phyloP scores from a whole-genome alignment of 2,888 invertebrate genomes.

The Agrotis puta region DNA sequence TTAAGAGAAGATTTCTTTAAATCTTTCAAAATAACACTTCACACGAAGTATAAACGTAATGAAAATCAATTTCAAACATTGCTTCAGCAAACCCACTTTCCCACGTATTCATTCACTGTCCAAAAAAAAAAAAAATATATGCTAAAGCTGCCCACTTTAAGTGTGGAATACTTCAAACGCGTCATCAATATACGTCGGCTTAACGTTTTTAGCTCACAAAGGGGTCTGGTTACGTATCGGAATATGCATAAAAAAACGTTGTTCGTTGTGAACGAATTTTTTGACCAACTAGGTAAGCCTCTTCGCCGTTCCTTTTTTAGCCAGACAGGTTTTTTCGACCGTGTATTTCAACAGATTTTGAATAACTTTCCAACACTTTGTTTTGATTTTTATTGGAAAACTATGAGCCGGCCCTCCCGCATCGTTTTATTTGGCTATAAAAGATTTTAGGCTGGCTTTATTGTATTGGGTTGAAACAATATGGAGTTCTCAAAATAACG shows the following conservation, averaged over 20 bases:
- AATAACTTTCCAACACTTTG: background rate
- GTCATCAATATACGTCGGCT: conserved; percentile 54
- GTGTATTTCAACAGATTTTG: conserved; percentile 17
- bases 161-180: conserved; percentile 15
- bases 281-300: conserved; percentile 13
- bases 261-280: conserved; percentile 35
- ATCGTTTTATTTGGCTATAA: conserved; percentile 7
- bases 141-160: conserved; percentile 26
- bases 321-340: background rate
- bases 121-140: conserved; percentile 8
- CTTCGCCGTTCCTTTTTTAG: conserved; percentile 11
- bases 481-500: too few relatives aligned
- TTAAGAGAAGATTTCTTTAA: background rate
- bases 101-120: conserved; percentile 18
- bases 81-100: conserved; percentile 1
- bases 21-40: background rate
- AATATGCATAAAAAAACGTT: conserved; percentile 42
- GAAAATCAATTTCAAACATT: conserved; percentile 6
- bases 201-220: conserved; percentile 58
- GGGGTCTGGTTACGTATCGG: conserved; percentile 40
- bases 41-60: background rate
- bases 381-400: conserved; percentile 17
- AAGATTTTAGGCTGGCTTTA: background rate
- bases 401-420: background rate
- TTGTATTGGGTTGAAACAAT: background rate